Conservation (phyloP, 2,888 invertebrate species). For the Orthosia incerta region DNA sequence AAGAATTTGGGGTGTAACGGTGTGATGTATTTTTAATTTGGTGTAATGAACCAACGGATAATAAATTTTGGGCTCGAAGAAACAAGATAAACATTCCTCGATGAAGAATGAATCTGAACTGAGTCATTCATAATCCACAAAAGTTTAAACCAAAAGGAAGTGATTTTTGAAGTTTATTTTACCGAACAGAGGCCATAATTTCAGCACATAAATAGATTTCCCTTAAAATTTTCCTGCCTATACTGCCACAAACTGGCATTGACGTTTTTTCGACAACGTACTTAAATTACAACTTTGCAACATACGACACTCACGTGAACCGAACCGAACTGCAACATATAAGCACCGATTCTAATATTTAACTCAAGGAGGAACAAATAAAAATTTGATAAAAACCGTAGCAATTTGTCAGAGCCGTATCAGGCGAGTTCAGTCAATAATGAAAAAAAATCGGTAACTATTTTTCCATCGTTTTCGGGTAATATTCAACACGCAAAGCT, state of each 20-base stretch:
- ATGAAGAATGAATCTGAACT: constrained; percentile 12
- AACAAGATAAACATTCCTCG: constrained; percentile 15
- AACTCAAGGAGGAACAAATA: constrained; percentile 65
- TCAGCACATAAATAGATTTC: constrained; percentile 31
- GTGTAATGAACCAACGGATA: constrained; percentile 40
- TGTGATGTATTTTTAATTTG: constrained; percentile 53
- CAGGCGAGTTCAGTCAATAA: constrained; percentile 86
- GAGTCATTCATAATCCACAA: constrained; percentile 16
- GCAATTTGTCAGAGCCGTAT: constrained; percentile 89
- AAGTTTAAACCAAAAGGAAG: constrained; percentile 14
- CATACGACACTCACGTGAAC: constrained; percentile 50
- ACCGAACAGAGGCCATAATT: constrained; percentile 20
- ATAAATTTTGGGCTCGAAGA: constrained; percentile 29
- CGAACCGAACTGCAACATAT: constrained; percentile 44
- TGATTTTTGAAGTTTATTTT: constrained; percentile 5
- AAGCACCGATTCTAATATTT: constrained; percentile 60
- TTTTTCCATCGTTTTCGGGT: constrained; percentile 84
- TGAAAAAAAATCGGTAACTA: constrained; percentile 80
- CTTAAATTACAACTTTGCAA: constrained; percentile 53
- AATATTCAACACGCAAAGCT: constrained; percentile 87
- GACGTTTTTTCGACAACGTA: constrained; percentile 54
- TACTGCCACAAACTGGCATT: constrained; percentile 45
- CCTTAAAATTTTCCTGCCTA: constrained; percentile 35
- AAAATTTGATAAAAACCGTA: constrained; percentile 83
- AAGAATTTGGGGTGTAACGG: constrained; percentile 45